Conservation (phyloP, 2,797 vertebrate species). For the Monodelphis domestica region DNA sequence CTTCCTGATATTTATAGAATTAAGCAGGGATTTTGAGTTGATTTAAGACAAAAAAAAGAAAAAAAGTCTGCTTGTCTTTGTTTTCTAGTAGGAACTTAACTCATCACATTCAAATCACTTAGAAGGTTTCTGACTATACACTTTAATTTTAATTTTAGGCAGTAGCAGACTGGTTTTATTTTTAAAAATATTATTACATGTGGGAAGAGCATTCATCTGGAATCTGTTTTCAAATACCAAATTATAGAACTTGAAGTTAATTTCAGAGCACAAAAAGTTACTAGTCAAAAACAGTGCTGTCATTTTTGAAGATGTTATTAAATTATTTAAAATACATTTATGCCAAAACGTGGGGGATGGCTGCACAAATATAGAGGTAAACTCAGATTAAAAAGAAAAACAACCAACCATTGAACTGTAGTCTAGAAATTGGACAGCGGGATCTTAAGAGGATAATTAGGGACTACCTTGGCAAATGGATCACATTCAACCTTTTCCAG, state of each 20-base stretch:
- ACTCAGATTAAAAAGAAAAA: constrained; percentile 30
- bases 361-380: constrained; percentile 31
- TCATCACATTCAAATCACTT: constrained; percentile 74
- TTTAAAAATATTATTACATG: constrained; percentile 57
- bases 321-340: constrained; percentile 65
- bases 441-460: not conserved
- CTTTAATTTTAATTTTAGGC: constrained; percentile 77
- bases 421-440: constrained; percentile 22
- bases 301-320: constrained; percentile 68
- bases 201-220: constrained; percentile 64
- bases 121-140: constrained; percentile 71
- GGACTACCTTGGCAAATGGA: not conserved
- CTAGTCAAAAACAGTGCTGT: constrained; percentile 71
- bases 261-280: constrained; percentile 64
- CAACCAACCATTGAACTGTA: not conserved
- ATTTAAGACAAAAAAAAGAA: constrained; percentile 53
- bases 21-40: constrained; percentile 50
- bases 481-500: not conserved
- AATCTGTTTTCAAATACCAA: constrained; percentile 75
- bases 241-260: constrained; percentile 73
- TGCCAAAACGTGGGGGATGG: constrained; percentile 19
- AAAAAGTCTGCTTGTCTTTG: constrained; percentile 77
- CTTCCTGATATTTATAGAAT: constrained; percentile 57
- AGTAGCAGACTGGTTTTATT: constrained; percentile 68
- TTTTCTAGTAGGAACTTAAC: constrained; percentile 74